Base-by-base conservation (phyloP, 2,888 invertebrate genomes). In the Drosophila fungiperda region DNA sequence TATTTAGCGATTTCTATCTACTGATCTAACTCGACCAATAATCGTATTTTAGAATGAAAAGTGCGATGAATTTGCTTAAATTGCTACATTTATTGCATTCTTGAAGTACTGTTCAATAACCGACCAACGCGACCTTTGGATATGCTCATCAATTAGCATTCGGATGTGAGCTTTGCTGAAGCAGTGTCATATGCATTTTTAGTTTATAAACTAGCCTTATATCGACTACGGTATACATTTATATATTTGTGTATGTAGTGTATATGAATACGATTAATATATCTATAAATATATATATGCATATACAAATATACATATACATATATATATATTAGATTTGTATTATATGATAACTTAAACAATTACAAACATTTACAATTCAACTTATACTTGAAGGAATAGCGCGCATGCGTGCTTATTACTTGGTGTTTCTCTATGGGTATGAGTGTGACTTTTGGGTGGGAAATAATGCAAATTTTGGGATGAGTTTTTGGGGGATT, bases 81-180 rank as follows among this genome's bases (percentile, higher is more conserved):
- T 60, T 73, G 75, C 67, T 85, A 82, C 69, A 82, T 75, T 90
- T 88, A 83, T 90, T 89, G 74, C 67, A 69, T 66, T 68, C 64
- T 32, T 61, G 58, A 38, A 55, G 42, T 70, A 69, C 76, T 67
- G 60, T 57, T 55, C 35, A 20, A 50, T 58, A 82, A 75, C 38
- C 48, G 68, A 50, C 54, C 54, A 38, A 50, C 38, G 62, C 60
- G 77, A 68, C 48, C 61, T 54, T 70, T 70, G 60, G 61, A 81
- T 64, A 65, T 65, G 71, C 72, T 57, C 59, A 42, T 72, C 69
- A 69, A 38, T 40, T 52, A 26, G 69, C 50, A 26, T 35, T 38
- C 35, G 20, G 71, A 65, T 45, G 53, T 58, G 40, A 48, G 59
- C 55, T 48, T 61, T 36, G 29, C 12, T 42, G 60, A 35, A 49